Evolutionary conservation across 2,797 vertebrate species (phyloP), one percentile per base, ranked within the genome.

Genomic region (Loriculus beryllinus): DNA sequence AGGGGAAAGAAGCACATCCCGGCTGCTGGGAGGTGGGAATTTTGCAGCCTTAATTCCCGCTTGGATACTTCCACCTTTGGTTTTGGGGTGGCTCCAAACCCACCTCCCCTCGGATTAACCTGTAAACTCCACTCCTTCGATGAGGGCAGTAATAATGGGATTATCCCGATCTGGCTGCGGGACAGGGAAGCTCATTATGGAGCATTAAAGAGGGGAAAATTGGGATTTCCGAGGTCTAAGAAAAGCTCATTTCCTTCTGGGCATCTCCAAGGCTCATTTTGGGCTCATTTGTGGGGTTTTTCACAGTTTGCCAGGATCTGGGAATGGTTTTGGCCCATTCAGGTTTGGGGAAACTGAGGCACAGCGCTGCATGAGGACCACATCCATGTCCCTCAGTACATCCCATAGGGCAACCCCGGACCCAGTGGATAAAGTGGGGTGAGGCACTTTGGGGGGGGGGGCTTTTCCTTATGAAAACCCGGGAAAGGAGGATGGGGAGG

Each of bases 341-440:
- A n/a, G 17, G 4, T 39, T 37, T n/a, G 68, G 72, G 84, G 59
- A 77, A 92, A 76, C 64, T 54, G 83, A 91, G 90, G 72, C 87
- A 86, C 48, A 39, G 14, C 23, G 26, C 65, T 5, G 2, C 23
- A 14, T 1, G 2, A 51, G n/a, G 40, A 31, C 7, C 25, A 7
- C 0, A 0, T 33, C 57, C 28, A 0, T 2, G 5, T 3, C 35
- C 5, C n/a, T 2, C 9, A 33, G 7, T 16, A 2, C 16, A 12
- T 13, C 23, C 28, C 13, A 6, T 0, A 4, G 60, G 16, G 42
- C 54, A 83, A 12, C 45, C 42, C 23, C 19, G 20, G 0, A 21
- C 2, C 6, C 57, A 20, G 4, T 11, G 0, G 33, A 8, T 35
- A 21, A 62, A 31, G 2, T 3, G 1, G 19, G 48, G 4, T 0